A percentile compares a stretch with the other conserved stretches of the same genome.
phyloP scores from a whole-genome alignment of 2,797 vertebrate genomes.

The Catamblyrhynchus diadema region DNA sequence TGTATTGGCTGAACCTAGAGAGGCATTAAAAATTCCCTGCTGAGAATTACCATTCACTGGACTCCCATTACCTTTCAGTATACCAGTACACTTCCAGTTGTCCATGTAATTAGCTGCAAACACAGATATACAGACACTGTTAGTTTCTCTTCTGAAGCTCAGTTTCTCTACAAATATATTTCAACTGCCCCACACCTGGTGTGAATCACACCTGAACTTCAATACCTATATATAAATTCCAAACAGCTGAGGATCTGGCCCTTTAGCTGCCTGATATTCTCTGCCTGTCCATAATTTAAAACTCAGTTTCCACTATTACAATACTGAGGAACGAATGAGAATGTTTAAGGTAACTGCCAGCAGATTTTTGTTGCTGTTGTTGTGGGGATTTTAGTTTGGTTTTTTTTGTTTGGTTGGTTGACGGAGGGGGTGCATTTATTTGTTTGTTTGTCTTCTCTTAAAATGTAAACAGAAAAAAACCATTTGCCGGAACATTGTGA shows the following conservation, averaged over 20 bases:
- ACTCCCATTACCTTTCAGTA: slow-evolving; percentile 96
- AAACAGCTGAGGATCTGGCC: neutral
- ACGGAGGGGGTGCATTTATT: no score
- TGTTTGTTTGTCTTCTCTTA: neutral
- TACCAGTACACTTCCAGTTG: slow-evolving; percentile 98
- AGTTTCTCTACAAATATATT: neutral
- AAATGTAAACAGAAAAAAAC: neutral
- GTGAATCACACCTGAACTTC: neutral
- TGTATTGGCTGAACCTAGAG: slow-evolving; percentile 82
- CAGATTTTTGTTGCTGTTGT: rapidly evolving
- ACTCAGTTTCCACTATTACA: neutral
- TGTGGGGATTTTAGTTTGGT: neutral
- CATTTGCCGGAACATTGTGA: neutral
- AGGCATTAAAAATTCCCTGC: slow-evolving; percentile 84
- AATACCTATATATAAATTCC: neutral
- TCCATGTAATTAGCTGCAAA: slow-evolving; percentile 98
- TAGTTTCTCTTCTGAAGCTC: neutral
- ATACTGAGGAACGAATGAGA: neutral
- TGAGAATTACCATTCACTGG: slow-evolving; percentile 90
- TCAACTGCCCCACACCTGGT: neutral
- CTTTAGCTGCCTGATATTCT: neutral
- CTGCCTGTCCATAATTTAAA: neutral
- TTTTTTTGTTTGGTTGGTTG: neutral
- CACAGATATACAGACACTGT: neutral
- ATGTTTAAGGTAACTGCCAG: neutral